Evolutionary conservation across 2,113 vertebrate species (phyloP), one percentile per base, ranked within the genome.

Genomic region (Lycocorax pyrrhopterus): DNA sequence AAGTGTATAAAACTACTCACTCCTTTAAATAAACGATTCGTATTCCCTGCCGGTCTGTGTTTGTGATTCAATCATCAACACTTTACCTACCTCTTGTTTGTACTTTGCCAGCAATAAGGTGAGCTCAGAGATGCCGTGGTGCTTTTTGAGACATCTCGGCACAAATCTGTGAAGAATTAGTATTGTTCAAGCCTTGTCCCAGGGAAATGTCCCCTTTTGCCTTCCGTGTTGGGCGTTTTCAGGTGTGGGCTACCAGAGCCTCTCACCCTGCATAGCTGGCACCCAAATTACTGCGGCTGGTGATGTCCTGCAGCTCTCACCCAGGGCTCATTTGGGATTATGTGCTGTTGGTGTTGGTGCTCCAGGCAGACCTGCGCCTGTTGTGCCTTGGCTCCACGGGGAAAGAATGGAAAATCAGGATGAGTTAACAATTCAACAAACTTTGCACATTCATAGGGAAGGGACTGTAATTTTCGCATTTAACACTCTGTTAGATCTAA

Each of bases 401-500:
- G 67, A 43, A 52, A 49, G 53, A 44, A 71, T 13, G 39, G 16
- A 71, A 64, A 90, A 55, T 60, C 22, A 53, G 46, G 30, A 21
- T 25, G 23, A n/a, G 87, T 92, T 93, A 83, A 96, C 91, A 84
- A 69, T 29, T 29, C 77, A 79, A 91, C 74, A 53, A 87, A 81
- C 88, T 43, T 51, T 74, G 46, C 62, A 41, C 35, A 59, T 82
- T 76, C 18, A 12, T 63, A 12, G n/a, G n/a, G 55, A 90, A 94
- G 64, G 88, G 79, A 35, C 59, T 75, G 41, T 84, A 90, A 87
- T 96, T 96, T 97, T 88, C n/a, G 1, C 66, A 37, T 97, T 95
- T 96, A 96, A 91, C 87, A 96, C 90, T 88, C 88, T 4, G 73
- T 83, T 96, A 94, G 86, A 60, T 92, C 87, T 88, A 97, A 88